phyloP scores from a whole-genome alignment of 1,140 invertebrate genomes.

The Habropoda laboriosa region DNA sequence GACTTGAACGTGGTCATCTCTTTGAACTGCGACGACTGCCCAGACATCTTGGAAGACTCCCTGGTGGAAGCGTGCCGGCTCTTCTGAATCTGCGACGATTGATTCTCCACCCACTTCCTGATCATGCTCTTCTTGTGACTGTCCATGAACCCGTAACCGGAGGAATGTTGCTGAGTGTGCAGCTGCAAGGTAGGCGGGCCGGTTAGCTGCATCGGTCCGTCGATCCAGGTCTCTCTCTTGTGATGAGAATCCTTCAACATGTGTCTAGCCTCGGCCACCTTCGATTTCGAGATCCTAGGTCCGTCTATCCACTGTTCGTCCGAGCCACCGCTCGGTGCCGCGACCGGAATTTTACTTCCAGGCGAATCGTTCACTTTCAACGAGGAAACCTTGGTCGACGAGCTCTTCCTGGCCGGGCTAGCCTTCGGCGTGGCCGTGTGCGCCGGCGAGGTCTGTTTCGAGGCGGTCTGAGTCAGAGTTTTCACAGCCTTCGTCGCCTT shows the following conservation, averaged over 20 bases:
- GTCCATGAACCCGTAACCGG: slow-evolving; percentile 93
- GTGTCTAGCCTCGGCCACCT: slow-evolving; percentile 90
- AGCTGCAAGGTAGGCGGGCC: slow-evolving; percentile 64
- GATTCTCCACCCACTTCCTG: slow-evolving; percentile 95
- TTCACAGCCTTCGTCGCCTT: slow-evolving; percentile 78
- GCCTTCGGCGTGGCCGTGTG: slow-evolving; percentile 83
- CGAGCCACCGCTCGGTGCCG: slow-evolving; percentile 76
- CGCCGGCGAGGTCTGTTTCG: slow-evolving; percentile 84
- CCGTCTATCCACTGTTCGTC: slow-evolving; percentile 99
- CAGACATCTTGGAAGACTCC: slow-evolving; percentile 80
- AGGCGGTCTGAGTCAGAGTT: slow-evolving; percentile 79
- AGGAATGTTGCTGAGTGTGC: slow-evolving; percentile 79
- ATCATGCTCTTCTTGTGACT: slow-evolving; percentile 96
- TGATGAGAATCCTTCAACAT: slow-evolving; percentile 90
- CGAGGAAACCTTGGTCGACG: slow-evolving; percentile 74
- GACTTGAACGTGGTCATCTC: slow-evolving; percentile 86
- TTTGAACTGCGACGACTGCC: slow-evolving; percentile 81
- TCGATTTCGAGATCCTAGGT: slow-evolving; percentile 91
- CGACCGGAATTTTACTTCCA: slow-evolving; percentile 76
- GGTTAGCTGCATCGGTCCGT: slow-evolving; percentile 88
- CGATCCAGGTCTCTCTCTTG: slow-evolving; percentile 95
- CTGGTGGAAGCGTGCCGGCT: slow-evolving; percentile 70
- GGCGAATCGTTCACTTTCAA: slow-evolving; percentile 75
- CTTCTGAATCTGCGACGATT: slow-evolving; percentile 88
- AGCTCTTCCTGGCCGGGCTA: slow-evolving; percentile 83